Base-by-base conservation (phyloP, 2,113 vertebrate species). In the Grantiella picta region DNA sequence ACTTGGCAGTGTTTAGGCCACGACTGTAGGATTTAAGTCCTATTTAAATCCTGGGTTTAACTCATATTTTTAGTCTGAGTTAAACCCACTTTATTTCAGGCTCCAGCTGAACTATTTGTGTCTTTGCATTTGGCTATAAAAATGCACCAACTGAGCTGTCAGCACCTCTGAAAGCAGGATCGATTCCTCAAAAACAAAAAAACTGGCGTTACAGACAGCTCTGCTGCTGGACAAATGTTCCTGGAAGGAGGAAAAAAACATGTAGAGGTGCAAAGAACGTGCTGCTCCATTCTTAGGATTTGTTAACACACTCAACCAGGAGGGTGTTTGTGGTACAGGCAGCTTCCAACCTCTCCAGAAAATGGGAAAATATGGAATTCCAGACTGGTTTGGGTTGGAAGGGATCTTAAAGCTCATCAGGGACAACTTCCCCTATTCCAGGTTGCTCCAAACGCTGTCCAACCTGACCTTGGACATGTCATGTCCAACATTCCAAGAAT, bases 171-270 rank as follows among this genome's bases (percentile, higher is more conserved):
- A 59, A 28, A 27, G 14, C 6, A 40, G 31, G 20, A 9, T 2
- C 0, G 1, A 18, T 12, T 50, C 65, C 7, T 11, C 15, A 38
- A 38, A 38, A 29, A 56, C 49, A 61, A 12, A 47, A 42, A 16
- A 11, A 1, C 35, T 29, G 23, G 5, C 1, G 2, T 38, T 52
- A 10, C 54, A 53, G 44, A 31, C 0, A 2, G 17, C 15, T 25
- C 33, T 66, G n/a, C 53, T 44, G 21, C 2, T 11, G 21, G 13
- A 44, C 10, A 60, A 29, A 38, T 40, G 15, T 19, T 36, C 49
- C 33, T 27, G 53, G 33, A 40, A 68, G 35, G 54, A 72, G 38
- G 42, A 40, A 78, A 78, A 59, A n/a, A 28, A 17, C 2, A 0
- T 8, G 9, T 27, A 19, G 16, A 47, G 3, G 28, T 14, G 24